A percentile compares a stretch with the other conserved stretches of the same genome.
Conservation (phyloP, 2,797 vertebrate species). For the Pipistrellus pygmaeus region DNA sequence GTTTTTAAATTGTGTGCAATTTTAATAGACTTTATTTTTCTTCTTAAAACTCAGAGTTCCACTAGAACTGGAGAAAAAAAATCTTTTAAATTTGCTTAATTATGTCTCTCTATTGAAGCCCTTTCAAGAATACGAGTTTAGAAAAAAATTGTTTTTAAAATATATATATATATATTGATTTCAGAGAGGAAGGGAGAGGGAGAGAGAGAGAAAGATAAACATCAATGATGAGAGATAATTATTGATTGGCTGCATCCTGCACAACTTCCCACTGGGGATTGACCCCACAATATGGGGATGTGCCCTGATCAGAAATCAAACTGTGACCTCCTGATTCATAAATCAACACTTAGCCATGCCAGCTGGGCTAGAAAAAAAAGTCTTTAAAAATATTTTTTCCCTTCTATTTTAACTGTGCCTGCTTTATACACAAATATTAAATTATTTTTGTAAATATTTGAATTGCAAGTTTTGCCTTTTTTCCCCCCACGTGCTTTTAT, state of each 20-base stretch:
- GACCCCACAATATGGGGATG: no score
- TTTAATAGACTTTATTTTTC: neutral
- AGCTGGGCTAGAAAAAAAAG: no score
- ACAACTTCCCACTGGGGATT: no score
- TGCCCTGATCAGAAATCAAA: no score
- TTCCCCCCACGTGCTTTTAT: neutral
- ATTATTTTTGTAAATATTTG: neutral
- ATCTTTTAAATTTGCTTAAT: constrained; percentile 15
- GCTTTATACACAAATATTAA: neutral
- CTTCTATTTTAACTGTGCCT: neutral
- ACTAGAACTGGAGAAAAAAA: neutral
- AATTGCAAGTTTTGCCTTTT: neutral
- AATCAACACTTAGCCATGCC: no score
- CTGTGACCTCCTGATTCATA: no score
- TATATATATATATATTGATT: no score
- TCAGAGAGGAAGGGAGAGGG: no score
- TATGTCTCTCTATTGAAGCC: neutral
- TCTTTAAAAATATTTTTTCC: neutral
- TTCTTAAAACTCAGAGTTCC: constrained; percentile 1
- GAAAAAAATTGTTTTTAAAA: neutral
- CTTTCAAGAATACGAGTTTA: neutral
- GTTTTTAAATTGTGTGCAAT: neutral
- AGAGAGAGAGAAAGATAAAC: no score
- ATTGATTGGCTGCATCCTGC: no score
- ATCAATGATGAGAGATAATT: no score